Percentiles rank a stretch among this genome's conserved stretches.
phyloP scores from a whole-genome alignment of 2,113 vertebrate species.

The Camelus bactrianus region DNA sequence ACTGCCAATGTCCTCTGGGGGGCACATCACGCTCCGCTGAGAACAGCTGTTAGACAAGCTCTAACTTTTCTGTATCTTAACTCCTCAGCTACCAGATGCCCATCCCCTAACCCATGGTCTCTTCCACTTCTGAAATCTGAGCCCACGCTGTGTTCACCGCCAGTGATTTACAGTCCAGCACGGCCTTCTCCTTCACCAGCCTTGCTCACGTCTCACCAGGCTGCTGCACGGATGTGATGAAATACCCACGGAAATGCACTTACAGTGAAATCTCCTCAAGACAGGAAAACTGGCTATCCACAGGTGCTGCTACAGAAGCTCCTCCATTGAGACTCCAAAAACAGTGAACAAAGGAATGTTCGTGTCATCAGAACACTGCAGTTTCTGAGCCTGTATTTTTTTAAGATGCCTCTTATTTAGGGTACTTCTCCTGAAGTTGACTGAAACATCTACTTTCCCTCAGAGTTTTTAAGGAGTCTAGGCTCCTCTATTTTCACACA shows the following conservation, averaged over 20 bases:
- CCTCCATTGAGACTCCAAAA: neutral
- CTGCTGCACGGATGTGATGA: neutral
- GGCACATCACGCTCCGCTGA: neutral
- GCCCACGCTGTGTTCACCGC: neutral
- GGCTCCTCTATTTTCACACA: constrained; percentile 73
- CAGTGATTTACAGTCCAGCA: neutral
- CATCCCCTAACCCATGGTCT: neutral
- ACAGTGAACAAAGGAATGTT: neutral
- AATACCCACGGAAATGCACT: neutral
- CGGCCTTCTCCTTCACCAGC: neutral
- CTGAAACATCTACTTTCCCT: neutral
- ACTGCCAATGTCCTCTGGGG: neutral
- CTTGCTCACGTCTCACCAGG: neutral
- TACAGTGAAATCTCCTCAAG: neutral
- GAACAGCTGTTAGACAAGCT: neutral
- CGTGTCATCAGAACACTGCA: neutral
- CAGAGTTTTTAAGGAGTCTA: neutral
- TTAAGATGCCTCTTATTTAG: neutral
- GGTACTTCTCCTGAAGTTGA: neutral
- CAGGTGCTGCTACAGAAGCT: neutral
- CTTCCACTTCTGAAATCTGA: neutral
- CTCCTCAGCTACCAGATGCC: neutral
- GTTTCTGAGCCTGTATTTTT: neutral
- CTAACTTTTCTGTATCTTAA: neutral
- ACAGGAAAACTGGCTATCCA: neutral